Percentiles rank a stretch among this genome's conserved stretches.
These are phyloP conservation scores for Tauraco erythrolophus DNA, from an alignment of 2,113 vertebrate genomes.

Conservation along the genomic window DNA sequence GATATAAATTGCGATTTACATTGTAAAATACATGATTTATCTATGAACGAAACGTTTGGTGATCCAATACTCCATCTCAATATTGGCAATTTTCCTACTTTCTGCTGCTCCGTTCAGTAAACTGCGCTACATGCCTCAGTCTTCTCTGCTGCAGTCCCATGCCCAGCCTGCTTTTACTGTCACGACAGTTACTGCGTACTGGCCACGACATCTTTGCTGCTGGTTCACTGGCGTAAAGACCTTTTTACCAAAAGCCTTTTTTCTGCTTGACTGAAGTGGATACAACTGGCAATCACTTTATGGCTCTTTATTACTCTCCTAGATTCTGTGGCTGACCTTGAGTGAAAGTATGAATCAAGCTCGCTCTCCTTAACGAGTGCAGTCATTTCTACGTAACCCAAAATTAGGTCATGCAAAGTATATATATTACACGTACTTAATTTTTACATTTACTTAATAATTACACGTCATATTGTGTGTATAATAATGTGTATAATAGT, in stretches of 20 bases:
- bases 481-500: neutral
- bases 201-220: neutral
- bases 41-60: neutral
- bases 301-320: neutral
- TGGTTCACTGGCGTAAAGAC: neutral
- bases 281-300: neutral
- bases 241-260: neutral
- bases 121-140: neutral
- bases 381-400: neutral
- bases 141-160: neutral
- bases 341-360: neutral
- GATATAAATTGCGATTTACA: neutral
- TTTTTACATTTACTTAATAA: too few species aligned
- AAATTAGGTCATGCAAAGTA: neutral
- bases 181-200: neutral
- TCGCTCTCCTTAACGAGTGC: neutral
- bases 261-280: neutral
- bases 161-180: neutral
- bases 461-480: neutral
- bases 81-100: neutral
- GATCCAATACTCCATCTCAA: fast-evolving
- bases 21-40: neutral
- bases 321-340: neutral
- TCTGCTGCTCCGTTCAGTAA: neutral
- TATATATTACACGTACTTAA: neutral